These are phyloP conservation scores for Standfussiana lucernea DNA, from an alignment of 2,888 invertebrate species.

Conservation along the genomic window DNA sequence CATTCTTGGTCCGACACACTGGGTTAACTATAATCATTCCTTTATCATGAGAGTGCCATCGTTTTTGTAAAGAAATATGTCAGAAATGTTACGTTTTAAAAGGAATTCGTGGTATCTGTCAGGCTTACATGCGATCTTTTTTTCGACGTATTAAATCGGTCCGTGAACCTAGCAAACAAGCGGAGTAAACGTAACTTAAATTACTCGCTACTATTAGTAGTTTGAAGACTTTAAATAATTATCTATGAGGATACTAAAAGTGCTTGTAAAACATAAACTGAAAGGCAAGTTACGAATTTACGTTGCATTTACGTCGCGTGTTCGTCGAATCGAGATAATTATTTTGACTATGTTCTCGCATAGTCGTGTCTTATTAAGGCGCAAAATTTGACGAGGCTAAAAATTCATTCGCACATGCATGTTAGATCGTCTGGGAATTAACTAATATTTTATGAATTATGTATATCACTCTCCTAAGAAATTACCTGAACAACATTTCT, in stretches of 20 bases:
- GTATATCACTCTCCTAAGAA: background rate
- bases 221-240: background rate
- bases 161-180: background rate
- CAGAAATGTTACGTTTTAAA: slow-evolving; percentile 25
- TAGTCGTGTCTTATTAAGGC: too few relatives aligned
- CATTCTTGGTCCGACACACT: slow-evolving; percentile 55
- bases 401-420: background rate
- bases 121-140: background rate
- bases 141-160: background rate
- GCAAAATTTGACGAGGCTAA: background rate
- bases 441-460: background rate
- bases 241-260: background rate
- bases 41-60: slow-evolving; percentile 27
- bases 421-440: background rate
- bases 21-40: slow-evolving; percentile 48
- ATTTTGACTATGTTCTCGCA: background rate
- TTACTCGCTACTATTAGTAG: background rate
- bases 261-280: background rate
- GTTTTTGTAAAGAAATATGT: slow-evolving; percentile 30
- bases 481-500: background rate
- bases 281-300: background rate
- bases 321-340: background rate
- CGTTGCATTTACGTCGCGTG: background rate
- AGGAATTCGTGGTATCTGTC: slow-evolving; percentile 14
- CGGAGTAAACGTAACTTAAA: background rate